Base-by-base conservation (phyloP, 1,140 invertebrate species). In the Drosophila parabipectinata region DNA sequence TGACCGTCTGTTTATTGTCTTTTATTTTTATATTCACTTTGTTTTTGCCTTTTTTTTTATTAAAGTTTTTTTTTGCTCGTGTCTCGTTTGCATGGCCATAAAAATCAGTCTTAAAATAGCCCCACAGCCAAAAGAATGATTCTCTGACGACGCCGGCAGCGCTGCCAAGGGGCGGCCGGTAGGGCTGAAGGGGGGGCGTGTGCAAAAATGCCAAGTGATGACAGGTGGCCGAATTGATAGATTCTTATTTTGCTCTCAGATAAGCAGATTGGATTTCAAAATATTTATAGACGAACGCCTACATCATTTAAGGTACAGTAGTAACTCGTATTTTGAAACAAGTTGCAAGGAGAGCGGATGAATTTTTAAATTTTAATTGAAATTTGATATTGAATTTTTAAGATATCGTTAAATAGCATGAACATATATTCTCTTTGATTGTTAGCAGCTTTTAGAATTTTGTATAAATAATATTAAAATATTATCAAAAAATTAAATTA, bases 21-120 rank as follows among this genome's bases (percentile, higher is more conserved):
- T 60, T 47, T 57, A 6, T 67, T 51, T 56, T 30, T 21, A 14
- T 44, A 15, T 44, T 44, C 14, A 14, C 14, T 44, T 44, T 44
- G 41, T 14, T 18, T 60, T 44, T 72, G 15, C 41, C 3, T 44
- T 44, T n/a, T 2, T 44, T 44, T 44, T 44, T 44, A 44, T 44
- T 44, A 15, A 44, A 15, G 7, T 44, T 44, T 41, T 44, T 48
- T 58, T 44, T 48, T 50, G 63, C 67, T 82, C 77, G 67, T 79
- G 71, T 66, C 57, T 84, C 66, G 44, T 51, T 64, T 57, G 41
- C 66, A 50, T 77, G 69, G 39, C 71, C 44, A 71, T 87, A 78
- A 74, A 75, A 72, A 57, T 52, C 6, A 39, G 48, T 77, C 81
- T 85, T 64, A 85, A 87, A 82, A 85, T 85, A 85, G 81, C 32